Evolutionary conservation across 2,797 vertebrate genomes (phyloP).

Genomic region (Sciaenops ocellatus): DNA sequence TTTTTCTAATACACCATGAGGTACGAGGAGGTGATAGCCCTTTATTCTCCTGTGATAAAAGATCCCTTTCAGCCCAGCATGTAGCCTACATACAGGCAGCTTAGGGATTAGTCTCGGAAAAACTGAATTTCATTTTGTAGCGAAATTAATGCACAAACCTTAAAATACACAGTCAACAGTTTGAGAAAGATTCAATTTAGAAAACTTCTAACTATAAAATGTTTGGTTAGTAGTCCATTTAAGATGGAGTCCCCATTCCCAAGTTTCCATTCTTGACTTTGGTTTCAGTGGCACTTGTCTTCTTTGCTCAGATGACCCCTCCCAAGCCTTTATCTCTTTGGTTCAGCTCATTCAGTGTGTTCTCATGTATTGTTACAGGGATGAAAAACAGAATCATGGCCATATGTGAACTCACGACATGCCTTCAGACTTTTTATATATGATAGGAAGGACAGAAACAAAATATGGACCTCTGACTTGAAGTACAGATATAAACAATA

Average conservation of each 20-base stretch:
- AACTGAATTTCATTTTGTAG: slow-evolving; percentile 19
- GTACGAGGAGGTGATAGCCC: slow-evolving; percentile 50
- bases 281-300: slow-evolving; percentile 72
- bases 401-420: slow-evolving; percentile 37
- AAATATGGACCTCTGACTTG: not conserved
- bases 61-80: slow-evolving; percentile 57
- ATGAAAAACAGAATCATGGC: slow-evolving; percentile 42
- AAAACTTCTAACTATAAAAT: not conserved
- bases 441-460: not conserved
- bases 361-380: slow-evolving; percentile 68
- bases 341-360: slow-evolving; percentile 69
- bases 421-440: slow-evolving; percentile 20
- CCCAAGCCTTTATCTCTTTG: slow-evolving; percentile 74
- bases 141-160: not conserved
- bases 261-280: slow-evolving; percentile 67
- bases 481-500: not conserved
- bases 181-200: not conserved
- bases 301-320: slow-evolving; percentile 52
- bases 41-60: slow-evolving; percentile 75
- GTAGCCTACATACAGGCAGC: slow-evolving; percentile 57
- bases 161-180: not conserved
- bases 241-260: slow-evolving; percentile 67
- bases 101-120: slow-evolving; percentile 19
- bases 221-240: slow-evolving; percentile 43
- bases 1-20: slow-evolving; percentile 61